Conservation (phyloP, 1,140 invertebrate species). For the Bombus polaris region DNA sequence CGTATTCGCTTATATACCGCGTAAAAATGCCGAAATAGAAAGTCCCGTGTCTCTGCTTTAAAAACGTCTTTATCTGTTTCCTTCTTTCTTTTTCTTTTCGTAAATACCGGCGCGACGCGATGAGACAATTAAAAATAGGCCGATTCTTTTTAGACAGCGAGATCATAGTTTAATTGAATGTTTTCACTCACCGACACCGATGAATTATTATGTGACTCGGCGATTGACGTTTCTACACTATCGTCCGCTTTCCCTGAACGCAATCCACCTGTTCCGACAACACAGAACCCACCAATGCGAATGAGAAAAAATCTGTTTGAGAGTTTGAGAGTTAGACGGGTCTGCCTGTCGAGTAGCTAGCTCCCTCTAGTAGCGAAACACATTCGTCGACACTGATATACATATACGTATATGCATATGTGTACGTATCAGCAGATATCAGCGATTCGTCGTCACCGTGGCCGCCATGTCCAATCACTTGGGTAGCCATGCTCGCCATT, state of each 20-base stretch:
- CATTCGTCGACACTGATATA: neutral
- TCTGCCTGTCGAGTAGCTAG: neutral
- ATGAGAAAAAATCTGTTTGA: slow-evolving; percentile 60
- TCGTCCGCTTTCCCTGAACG: slow-evolving; percentile 62
- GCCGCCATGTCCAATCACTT: neutral
- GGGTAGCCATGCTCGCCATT: neutral
- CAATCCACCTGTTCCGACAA: slow-evolving; percentile 67
- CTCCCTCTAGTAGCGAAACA: slow-evolving; percentile 20
- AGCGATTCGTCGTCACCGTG: too few species aligned
- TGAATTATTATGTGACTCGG: slow-evolving; percentile 26
- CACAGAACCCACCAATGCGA: slow-evolving; percentile 66
- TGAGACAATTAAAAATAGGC: neutral
- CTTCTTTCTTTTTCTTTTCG: neutral
- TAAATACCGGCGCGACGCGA: slow-evolving; percentile 2
- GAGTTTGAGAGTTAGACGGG: slow-evolving; percentile 57
- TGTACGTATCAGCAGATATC: too few species aligned
- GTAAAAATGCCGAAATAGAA: slow-evolving; percentile 70
- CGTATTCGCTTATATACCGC: slow-evolving; percentile 13
- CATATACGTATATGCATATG: too few species aligned
- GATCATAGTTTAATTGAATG: neutral
- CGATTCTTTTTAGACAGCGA: neutral
- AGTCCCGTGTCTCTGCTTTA: slow-evolving; percentile 29
- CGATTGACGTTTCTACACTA: slow-evolving; percentile 61
- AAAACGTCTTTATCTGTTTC: slow-evolving; percentile 16
- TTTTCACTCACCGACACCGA: slow-evolving; percentile 46